Evolutionary conservation across 2,888 invertebrate genomes (phyloP), one percentile per base, ranked within the genome.

Genomic region (Dilophus febrilis): DNA sequence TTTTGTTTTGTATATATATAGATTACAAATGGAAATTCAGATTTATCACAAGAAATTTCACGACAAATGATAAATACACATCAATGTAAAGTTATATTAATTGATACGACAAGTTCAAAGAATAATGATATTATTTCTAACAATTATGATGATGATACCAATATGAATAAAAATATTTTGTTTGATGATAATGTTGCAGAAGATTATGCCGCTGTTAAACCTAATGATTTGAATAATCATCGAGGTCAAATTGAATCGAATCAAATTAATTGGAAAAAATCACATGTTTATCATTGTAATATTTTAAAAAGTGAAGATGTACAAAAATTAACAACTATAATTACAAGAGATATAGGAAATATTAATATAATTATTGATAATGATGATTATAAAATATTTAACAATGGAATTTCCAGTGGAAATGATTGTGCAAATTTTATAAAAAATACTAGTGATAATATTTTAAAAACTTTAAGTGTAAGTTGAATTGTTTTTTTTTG

Each of bases 81-180:
- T 32, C 32, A 32, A 32, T 32, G 32, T 17, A 32, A 32, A 32
- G 32, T 32, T 13, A 32, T 32, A 14, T 32, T 32, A 32, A 32
- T 32, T 32, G 13, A 17, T 13, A 31, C 32, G 22, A 22, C 8
- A n/a, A n/a, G n/a, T n/a, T n/a, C n/a, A n/a, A n/a, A n/a, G n/a
- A n/a, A n/a, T n/a, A n/a, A n/a, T n/a, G n/a, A n/a, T n/a, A n/a
- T n/a, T n/a, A n/a, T n/a, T n/a, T n/a, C n/a, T n/a, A n/a, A n/a
- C n/a, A n/a, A n/a, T n/a, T n/a, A n/a, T n/a, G 8, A 22, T 22
- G 22, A 22, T 6, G 22, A 22, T 22, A 22, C 22, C 4, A 22
- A 22, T 22, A n/a, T n/a, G n/a, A n/a, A n/a, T n/a, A n/a, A n/a
- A n/a, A 22, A 22, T 22, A 22, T 6, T 22, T 22, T 22, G 22